phyloP scores from a whole-genome alignment of 2,888 invertebrate genomes.

The Xestia ashworthii region DNA sequence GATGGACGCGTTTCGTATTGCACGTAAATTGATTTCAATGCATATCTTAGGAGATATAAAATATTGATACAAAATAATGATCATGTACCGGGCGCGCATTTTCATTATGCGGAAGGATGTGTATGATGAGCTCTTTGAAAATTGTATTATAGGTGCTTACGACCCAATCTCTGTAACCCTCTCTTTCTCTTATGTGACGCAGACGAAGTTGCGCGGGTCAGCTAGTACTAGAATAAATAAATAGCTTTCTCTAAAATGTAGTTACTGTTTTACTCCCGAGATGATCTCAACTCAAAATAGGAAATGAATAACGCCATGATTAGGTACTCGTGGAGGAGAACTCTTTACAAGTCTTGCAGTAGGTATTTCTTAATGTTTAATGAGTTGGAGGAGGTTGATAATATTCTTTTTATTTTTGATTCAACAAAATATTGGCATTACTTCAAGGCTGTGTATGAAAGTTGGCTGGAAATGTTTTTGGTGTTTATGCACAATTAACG shows the following conservation, averaged over 20 bases:
- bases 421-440: background rate
- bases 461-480: background rate
- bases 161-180: too few species aligned
- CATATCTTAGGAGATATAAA: too few species aligned
- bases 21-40: too few species aligned
- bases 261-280: background rate
- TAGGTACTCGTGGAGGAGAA: background rate
- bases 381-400: background rate
- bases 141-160: too few species aligned
- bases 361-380: background rate
- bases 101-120: too few species aligned
- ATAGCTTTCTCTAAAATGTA: constrained; percentile 4
- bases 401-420: background rate
- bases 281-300: background rate
- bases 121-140: too few species aligned
- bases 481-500: background rate
- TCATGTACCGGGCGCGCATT: too few species aligned
- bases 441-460: background rate
- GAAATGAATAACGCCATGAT: background rate
- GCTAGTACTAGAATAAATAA: background rate
- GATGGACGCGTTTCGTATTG: too few species aligned
- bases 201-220: too few species aligned
- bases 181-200: too few species aligned
- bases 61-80: too few species aligned
- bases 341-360: background rate